phyloP scores from a whole-genome alignment of 2,888 invertebrate genomes.

The Pseudanteris insignis region DNA sequence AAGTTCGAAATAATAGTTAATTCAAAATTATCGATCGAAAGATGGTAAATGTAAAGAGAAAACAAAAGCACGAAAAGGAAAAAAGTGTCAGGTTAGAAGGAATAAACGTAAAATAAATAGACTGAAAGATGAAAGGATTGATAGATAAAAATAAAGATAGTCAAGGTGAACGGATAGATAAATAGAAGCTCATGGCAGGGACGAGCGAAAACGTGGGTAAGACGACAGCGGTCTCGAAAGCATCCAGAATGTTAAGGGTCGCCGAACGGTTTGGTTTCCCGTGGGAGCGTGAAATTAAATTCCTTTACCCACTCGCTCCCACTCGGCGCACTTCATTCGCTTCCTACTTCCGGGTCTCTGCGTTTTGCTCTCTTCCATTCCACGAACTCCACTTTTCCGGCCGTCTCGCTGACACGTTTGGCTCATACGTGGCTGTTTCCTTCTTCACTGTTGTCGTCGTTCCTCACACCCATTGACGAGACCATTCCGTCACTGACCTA shows the following conservation, averaged over 20 bases:
- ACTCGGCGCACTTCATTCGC: constrained; percentile 22
- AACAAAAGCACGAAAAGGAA: too few species aligned
- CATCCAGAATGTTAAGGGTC: constrained; percentile 42
- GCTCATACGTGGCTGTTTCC: too few species aligned
- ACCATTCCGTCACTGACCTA: constrained; percentile 44
- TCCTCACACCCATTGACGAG: constrained; percentile 29
- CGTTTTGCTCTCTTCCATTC: constrained; percentile 5
- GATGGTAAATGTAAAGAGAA: too few species aligned
- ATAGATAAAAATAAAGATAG: too few species aligned
- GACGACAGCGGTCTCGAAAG: constrained; percentile 35
- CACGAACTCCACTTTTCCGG: background rate
- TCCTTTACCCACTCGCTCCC: constrained; percentile 46
- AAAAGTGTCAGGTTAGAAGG: too few species aligned
- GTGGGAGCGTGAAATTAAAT: constrained; percentile 59
- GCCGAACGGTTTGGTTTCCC: constrained; percentile 51
- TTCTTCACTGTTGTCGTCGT: background rate
- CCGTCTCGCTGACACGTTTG: background rate
- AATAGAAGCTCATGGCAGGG: too few species aligned
- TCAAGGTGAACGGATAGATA: too few species aligned
- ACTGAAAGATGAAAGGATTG: too few species aligned
- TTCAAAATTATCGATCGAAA: too few species aligned
- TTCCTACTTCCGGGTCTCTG: constrained; percentile 24
- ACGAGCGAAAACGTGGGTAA: constrained; percentile 20
- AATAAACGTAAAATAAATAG: too few species aligned
- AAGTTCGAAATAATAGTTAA: too few species aligned